phyloP scores from a whole-genome alignment of 2,797 vertebrate genomes.

The Chelon auratus region DNA sequence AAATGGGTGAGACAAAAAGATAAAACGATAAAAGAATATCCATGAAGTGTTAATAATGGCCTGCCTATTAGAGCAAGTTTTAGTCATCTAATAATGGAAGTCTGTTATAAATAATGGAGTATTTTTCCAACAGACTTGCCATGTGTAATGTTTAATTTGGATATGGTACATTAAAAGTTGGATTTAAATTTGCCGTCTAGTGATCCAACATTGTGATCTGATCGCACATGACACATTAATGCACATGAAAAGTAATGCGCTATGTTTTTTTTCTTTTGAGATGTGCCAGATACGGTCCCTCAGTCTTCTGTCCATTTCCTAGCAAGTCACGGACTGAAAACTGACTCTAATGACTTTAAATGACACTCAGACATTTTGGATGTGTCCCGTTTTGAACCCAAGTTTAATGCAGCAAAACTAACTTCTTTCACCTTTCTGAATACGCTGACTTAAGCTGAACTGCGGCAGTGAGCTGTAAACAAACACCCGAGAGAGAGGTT shows the following conservation, averaged over 20 bases:
- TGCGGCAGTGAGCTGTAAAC: slow-evolving; percentile 46
- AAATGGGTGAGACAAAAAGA: too few species aligned
- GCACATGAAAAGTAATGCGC: background rate
- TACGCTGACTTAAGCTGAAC: slow-evolving; percentile 37
- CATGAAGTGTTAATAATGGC: too few species aligned
- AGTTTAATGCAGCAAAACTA: slow-evolving; percentile 15
- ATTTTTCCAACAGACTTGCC: background rate
- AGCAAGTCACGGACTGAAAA: background rate
- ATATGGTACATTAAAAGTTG: slow-evolving; percentile 10
- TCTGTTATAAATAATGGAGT: too few species aligned
- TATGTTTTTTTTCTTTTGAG: slow-evolving; percentile 9
- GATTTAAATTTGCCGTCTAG: slow-evolving; percentile 18
- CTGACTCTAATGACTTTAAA: background rate
- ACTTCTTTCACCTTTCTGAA: slow-evolving; percentile 33
- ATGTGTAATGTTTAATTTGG: background rate
- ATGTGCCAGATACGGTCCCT: slow-evolving; percentile 3
- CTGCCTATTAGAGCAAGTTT: too few species aligned
- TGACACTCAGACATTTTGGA: background rate
- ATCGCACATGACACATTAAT: slow-evolving; percentile 25
- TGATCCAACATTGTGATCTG: slow-evolving; percentile 33
- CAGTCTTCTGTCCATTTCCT: background rate
- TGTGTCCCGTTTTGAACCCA: slow-evolving; percentile 5
- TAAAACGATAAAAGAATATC: too few species aligned
- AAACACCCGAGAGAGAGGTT: slow-evolving; percentile 44
- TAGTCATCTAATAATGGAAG: too few species aligned